Base-by-base conservation (phyloP, 2,888 invertebrate species). In the Tortrix viridana region DNA sequence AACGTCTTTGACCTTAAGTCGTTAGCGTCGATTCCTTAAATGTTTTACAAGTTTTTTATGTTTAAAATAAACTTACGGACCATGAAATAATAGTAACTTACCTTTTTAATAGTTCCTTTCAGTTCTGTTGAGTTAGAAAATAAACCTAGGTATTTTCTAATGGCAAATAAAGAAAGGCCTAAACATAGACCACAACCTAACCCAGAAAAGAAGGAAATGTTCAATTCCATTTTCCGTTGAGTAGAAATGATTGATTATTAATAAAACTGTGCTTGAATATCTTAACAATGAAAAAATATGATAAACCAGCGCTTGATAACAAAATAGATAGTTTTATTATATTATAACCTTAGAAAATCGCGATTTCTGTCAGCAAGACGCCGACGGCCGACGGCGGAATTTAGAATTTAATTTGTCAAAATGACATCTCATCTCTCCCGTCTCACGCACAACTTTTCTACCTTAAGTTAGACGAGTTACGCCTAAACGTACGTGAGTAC, bases 131-230 rank as follows among this genome's bases (percentile, higher is more conserved):
- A 73, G 14, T 79, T 71, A 20, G 81, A 71, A 59, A 74, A 65
- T 2, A 74, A 65, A 43, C 82, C 74, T 44, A 87, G 75, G 61
- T 85, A 82, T 69, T 76, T 89, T 71, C 74, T 82, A 0, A 89
- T 43, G 5, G 86, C 86, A 69, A 87, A 80, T 60, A 92, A 56
- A 1, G 92, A 88, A 61, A 92, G 72, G n/a, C 92, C 92, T 26
- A 92, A 71, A 71, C 89, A 90, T 59, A 92, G 69, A 22, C 92
- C 92, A 68, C 91, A 91, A 57, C 91, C 88, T 62, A 92, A 66
- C 6, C 92, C 92, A 41, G 91, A 78, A 16, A 88, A 58, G 67
- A 92, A 92, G 48, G 86, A 78, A 44, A 85, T 20, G 65, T 87
- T 84, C 0, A 88, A 65, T 16, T 89, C 85, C 91, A 91, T 91